Percentiles rank a stretch among this genome's conserved stretches.
phyloP scores from a whole-genome alignment of 2,888 invertebrate species.

The Eustalomyia histrio region DNA sequence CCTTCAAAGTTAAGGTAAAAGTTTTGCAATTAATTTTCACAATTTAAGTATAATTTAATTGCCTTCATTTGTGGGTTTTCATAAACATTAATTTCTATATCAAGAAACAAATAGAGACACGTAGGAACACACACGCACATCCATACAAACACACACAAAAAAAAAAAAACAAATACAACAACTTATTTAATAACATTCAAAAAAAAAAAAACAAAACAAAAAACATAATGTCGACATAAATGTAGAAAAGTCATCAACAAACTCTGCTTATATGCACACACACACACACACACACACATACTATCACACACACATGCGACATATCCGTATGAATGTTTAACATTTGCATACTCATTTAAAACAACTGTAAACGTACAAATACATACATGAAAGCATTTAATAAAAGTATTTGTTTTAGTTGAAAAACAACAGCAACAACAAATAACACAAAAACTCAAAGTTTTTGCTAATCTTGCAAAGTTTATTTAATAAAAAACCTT shows the following conservation, averaged over 20 bases:
- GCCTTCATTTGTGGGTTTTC: constrained; percentile 50
- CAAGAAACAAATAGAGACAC: constrained; percentile 48
- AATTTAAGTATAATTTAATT: constrained; percentile 64
- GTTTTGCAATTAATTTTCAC: constrained; percentile 64
- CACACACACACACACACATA: not conserved
- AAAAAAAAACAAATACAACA: constrained; percentile 32
- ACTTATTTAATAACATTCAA: constrained; percentile 49
- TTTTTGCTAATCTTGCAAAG: constrained; percentile 62
- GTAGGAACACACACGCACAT: constrained; percentile 16
- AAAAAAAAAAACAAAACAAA: constrained; percentile 23
- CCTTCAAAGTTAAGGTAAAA: constrained; percentile 44
- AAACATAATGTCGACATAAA: constrained; percentile 19
- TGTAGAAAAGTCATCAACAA: constrained; percentile 46
- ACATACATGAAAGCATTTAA: constrained; percentile 10
- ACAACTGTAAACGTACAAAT: not conserved
- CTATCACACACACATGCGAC: not conserved
- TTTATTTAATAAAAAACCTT: constrained; percentile 64
- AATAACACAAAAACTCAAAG: constrained; percentile 17
- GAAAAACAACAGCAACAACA: not conserved
- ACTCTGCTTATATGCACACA: constrained; percentile 3
- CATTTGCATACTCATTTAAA: constrained; percentile 41
- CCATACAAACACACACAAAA: not conserved
- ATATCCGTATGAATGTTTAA: constrained; percentile 38
- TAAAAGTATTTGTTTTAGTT: constrained; percentile 29
- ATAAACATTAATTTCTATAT: constrained; percentile 42